Percentiles rank a stretch among this genome's conserved stretches.
Conservation (phyloP, 2,888 invertebrate species). For the Andrena dorsata region DNA sequence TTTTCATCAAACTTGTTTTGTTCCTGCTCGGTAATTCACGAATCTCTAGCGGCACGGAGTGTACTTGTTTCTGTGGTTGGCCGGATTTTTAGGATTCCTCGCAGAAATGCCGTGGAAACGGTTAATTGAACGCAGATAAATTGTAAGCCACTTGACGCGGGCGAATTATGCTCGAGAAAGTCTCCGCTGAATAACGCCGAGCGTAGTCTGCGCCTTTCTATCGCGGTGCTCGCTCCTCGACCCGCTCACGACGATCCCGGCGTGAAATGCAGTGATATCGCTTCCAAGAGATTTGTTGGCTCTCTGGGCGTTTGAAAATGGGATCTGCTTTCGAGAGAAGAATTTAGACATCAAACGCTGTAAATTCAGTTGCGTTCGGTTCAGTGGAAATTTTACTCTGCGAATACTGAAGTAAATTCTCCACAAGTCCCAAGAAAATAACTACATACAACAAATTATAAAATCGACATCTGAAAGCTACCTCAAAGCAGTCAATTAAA, state of each 20-base stretch:
- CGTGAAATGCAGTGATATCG: conserved; percentile 32
- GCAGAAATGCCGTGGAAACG: conserved; percentile 9
- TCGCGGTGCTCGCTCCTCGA: conserved; percentile 33
- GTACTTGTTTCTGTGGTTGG: neutral
- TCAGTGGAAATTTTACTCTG: neutral
- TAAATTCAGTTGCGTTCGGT: neutral
- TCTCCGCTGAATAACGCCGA: conserved; percentile 9
- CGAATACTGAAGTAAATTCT: too few relatives aligned
- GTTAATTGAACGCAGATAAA: conserved; percentile 45
- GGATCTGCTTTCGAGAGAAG: neutral
- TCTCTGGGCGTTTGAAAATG: conserved; percentile 4
- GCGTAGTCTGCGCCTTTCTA: conserved; percentile 43
- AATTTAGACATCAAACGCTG: conserved; percentile 1
- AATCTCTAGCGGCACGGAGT: neutral
- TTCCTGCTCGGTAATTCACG: neutral
- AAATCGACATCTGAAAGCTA: too few relatives aligned
- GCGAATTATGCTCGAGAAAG: conserved; percentile 49
- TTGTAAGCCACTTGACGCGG: conserved; percentile 33
- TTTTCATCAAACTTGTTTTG: neutral
- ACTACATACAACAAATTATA: too few relatives aligned
- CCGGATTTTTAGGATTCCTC: conserved; percentile 5
- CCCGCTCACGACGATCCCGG: conserved; percentile 22
- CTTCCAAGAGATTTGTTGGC: conserved; percentile 26
- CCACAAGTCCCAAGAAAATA: too few relatives aligned
- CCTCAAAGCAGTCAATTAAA: too few relatives aligned